Evolutionary conservation across 2,888 invertebrate genomes (phyloP), one percentile per base, ranked within the genome.

Genomic region (Campoplex capitator): DNA sequence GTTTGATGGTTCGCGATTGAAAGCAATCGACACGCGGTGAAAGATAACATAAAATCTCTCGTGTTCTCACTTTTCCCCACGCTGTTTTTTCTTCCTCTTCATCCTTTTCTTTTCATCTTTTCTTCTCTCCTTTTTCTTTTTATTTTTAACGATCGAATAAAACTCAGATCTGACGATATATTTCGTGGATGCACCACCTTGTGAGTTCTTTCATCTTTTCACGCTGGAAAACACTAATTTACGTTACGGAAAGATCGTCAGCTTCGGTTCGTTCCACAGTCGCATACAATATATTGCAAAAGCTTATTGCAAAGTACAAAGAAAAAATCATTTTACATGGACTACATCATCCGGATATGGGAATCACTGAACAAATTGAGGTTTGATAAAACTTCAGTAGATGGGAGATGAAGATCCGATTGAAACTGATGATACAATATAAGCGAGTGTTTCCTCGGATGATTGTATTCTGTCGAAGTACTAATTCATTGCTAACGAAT

Each of bases 1-100:
- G 83, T 84, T 88, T 90, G 90, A 90, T 90, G 90, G 90, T 91
- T 91, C 92, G 84, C 90, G 92, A 90, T 91, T 92, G 89, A 89
- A 92, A 89, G 91, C 90, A 91, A 92, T 92, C 92, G 90, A 81
- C 88, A 88, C 35, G 76, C 35, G 76, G 82, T 32, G 45, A 7
- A 62, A 75, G 75, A 75, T 75, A 75, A 75, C 42, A 62, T 23
- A 32, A 75, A 62, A 58, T 67, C 73, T 74, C 23, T 38, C 42
- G 3, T 28, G 7, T 48, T 0, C 18, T 0, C 62, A 56, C 67
- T 18, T 70, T 32, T 32, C 7, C 9, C 13, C 16, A 6, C 35
- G 13, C 23, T 38, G 7, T 38, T n/a, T 78, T 54, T 28, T 23
- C 18, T 3, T 18, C 18, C 56, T 79, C 28, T 45, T 0, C 28